A percentile compares a stretch with the other conserved stretches of the same genome.
These are phyloP conservation scores for Scaptomyza polygonia DNA, from an alignment of 2,888 invertebrate genomes.

Conservation along the genomic window DNA sequence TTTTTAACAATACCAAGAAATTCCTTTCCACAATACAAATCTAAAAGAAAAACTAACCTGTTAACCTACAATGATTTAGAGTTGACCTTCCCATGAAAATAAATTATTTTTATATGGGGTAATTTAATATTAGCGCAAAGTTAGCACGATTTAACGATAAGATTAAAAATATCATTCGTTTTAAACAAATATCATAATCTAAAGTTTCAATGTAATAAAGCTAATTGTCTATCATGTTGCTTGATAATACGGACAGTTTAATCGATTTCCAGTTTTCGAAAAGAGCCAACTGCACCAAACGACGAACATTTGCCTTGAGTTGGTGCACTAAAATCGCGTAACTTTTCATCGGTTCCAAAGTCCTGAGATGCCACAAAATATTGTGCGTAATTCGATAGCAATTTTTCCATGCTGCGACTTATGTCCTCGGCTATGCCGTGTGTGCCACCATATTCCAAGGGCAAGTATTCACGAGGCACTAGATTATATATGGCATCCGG, in stretches of 20 bases:
- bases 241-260: constrained; percentile 35
- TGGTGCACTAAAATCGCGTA: constrained; percentile 68
- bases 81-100: not conserved
- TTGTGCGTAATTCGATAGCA: constrained; percentile 71
- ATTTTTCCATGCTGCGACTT: constrained; percentile 78
- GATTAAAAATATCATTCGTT: constrained; percentile 9
- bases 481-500: constrained; percentile 86
- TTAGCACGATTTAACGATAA: constrained; percentile 21
- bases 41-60: not conserved
- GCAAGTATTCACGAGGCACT: constrained; percentile 87
- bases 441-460: constrained; percentile 88
- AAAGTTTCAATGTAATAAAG: constrained; percentile 16
- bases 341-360: constrained; percentile 79
- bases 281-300: constrained; percentile 83
- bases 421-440: constrained; percentile 85
- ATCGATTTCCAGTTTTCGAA: constrained; percentile 82
- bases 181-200: constrained; percentile 9
- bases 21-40: no score
- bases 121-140: constrained; percentile 9
- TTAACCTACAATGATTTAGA: not conserved
- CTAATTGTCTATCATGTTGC: constrained; percentile 18
- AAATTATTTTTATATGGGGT: not conserved
- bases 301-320: constrained; percentile 65
- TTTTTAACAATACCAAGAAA: no score
- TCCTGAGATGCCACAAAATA: constrained; percentile 78